These are phyloP conservation scores for Canis aureus DNA, from an alignment of 2,113 vertebrate genomes.

Conservation along the genomic window DNA sequence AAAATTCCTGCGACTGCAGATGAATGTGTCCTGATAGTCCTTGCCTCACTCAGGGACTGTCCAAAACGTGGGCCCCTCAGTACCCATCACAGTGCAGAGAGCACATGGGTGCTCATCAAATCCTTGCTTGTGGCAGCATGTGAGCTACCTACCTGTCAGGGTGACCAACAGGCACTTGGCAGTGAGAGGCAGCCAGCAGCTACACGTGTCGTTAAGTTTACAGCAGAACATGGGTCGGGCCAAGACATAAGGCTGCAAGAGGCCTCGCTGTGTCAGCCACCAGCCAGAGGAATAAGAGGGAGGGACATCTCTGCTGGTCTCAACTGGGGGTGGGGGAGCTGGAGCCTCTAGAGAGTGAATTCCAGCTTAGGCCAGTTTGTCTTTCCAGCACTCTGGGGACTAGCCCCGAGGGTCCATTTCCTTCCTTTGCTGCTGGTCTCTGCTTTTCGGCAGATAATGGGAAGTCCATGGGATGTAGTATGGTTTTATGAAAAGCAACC, in stretches of 20 bases:
- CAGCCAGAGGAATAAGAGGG: rapidly evolving
- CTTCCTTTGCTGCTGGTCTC: background rate
- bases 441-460: background rate
- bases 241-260: background rate
- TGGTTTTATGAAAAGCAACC: background rate
- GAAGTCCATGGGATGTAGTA: background rate
- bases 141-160: background rate
- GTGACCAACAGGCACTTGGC: background rate
- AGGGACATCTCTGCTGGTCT: background rate
- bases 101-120: background rate
- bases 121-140: background rate
- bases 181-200: background rate
- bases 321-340: background rate
- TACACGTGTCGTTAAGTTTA: background rate
- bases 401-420: background rate
- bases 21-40: background rate
- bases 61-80: background rate
- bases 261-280: background rate
- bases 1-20: too few relatives aligned
- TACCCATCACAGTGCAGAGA: background rate
- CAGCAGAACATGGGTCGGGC: background rate
- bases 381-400: background rate
- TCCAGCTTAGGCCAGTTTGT: background rate
- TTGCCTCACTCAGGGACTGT: background rate
- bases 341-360: background rate